Conservation (phyloP, 53 echinoderm and acorn worm species). For the Astropecten irregularis region DNA sequence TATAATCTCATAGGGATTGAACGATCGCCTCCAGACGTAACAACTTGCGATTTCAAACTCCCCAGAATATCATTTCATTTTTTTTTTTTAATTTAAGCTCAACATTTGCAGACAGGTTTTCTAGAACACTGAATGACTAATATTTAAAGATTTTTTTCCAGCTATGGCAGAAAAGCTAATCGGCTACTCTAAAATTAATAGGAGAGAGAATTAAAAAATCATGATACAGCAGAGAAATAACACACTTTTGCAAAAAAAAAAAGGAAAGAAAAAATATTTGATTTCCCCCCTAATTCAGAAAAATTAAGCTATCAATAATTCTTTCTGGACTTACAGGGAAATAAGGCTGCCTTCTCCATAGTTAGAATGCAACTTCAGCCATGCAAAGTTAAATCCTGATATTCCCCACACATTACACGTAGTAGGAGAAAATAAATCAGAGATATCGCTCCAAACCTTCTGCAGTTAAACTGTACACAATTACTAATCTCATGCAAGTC, state of each 20-base stretch:
- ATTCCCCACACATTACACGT: no score
- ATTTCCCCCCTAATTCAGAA: conserved; percentile 14
- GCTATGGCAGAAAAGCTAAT: conserved; percentile 14
- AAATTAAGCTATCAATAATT: conserved; percentile 13
- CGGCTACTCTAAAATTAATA: no score
- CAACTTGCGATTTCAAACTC: no score
- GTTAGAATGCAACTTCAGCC: not conserved
- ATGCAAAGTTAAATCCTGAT: no score
- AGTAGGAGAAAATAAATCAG: no score
- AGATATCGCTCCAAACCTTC: no score
- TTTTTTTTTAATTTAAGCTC: not conserved
- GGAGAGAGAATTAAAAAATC: no score
- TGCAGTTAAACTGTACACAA: not conserved
- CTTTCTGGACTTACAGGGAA: conserved; percentile 16
- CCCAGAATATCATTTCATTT: not conserved
- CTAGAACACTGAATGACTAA: not conserved
- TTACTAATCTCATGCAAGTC: conserved; percentile 19
- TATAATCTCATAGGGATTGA: conserved; percentile 8
- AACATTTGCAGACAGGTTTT: not conserved
- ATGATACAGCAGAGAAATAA: conserved; percentile 33
- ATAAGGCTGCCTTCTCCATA: conserved; percentile 21
- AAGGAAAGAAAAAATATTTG: not conserved
- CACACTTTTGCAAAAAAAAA: conserved; percentile 36
- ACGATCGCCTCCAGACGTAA: not conserved
- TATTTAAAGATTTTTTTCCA: not conserved